phyloP scores from a whole-genome alignment of 2,888 invertebrate genomes.

The Pyrgus malvae region DNA sequence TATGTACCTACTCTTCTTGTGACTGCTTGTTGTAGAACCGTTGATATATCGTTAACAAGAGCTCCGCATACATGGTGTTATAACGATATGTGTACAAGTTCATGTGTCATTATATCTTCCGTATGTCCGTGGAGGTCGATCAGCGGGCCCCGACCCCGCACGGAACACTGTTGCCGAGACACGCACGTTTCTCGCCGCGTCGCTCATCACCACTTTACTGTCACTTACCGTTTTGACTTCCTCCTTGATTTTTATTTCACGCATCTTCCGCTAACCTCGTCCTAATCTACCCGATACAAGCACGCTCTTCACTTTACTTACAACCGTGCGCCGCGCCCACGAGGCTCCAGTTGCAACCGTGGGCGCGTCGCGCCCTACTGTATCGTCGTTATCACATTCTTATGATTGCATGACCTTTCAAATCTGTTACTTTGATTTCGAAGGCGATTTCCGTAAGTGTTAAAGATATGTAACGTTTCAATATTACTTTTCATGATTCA shows the following conservation, averaged over 20 bases:
- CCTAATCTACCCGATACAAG: conserved; percentile 63
- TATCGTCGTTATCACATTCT: conserved; percentile 40
- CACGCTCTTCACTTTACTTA: conserved; percentile 59
- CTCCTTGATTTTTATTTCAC: conserved; percentile 70
- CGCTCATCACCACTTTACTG: conserved; percentile 77
- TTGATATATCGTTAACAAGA: conserved; percentile 3
- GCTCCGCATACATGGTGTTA: conserved; percentile 16
- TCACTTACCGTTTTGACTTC: conserved; percentile 73
- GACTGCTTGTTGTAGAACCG: not conserved
- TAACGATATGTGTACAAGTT: conserved; percentile 21
- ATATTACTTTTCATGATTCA: conserved; percentile 20
- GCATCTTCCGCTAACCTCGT: conserved; percentile 70
- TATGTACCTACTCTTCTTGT: not conserved
- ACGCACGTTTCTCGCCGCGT: conserved; percentile 70
- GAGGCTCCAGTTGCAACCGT: conserved; percentile 19
- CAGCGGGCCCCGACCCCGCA: conserved; percentile 66
- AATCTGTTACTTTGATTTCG: conserved; percentile 43
- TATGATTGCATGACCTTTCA: conserved; percentile 45
- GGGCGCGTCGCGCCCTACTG: conserved; percentile 38
- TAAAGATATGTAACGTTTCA: conserved; percentile 29
- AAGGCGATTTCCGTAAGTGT: conserved; percentile 44
- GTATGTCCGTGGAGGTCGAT: conserved; percentile 36
- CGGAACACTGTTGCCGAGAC: conserved; percentile 73
- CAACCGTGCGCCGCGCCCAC: conserved; percentile 12
- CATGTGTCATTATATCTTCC: conserved; percentile 24